phyloP scores from a whole-genome alignment of 2,113 vertebrate genomes.

The Mus pahari region DNA sequence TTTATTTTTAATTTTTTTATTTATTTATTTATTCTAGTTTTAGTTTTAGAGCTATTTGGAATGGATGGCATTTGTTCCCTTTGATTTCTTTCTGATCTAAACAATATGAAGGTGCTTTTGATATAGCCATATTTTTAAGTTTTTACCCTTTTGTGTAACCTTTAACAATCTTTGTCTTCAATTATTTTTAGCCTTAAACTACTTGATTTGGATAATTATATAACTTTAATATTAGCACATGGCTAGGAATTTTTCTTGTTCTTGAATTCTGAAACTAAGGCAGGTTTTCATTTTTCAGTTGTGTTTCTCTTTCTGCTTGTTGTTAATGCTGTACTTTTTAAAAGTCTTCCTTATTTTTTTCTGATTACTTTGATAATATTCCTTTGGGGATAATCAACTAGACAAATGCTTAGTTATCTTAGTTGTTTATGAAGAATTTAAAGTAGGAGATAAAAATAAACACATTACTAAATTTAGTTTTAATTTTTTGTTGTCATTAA shows the following conservation, averaged over 20 bases:
- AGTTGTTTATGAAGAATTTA: background rate
- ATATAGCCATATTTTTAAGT: background rate
- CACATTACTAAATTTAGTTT: background rate
- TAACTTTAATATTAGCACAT: conserved; percentile 54
- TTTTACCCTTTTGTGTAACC: conserved; percentile 60
- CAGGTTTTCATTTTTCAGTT: background rate
- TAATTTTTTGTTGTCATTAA: background rate
- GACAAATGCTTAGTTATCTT: background rate
- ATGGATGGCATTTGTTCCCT: background rate
- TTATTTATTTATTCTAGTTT: no score
- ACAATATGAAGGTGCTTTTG: conserved; percentile 21
- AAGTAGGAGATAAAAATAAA: background rate
- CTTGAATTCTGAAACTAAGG: background rate
- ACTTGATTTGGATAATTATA: background rate
- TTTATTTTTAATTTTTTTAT: no score
- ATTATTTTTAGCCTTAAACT: conserved; percentile 72
- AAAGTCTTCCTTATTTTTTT: background rate
- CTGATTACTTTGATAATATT: background rate
- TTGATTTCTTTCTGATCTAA: conserved; percentile 55
- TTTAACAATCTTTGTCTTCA: conserved; percentile 51
- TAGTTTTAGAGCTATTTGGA: background rate
- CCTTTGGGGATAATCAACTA: background rate
- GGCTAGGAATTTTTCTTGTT: background rate
- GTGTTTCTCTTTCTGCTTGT: background rate
- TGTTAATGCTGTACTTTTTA: background rate